Evolutionary conservation across 1,140 invertebrate species (phyloP).

Genomic region (Acromyrmex heyeri): DNA sequence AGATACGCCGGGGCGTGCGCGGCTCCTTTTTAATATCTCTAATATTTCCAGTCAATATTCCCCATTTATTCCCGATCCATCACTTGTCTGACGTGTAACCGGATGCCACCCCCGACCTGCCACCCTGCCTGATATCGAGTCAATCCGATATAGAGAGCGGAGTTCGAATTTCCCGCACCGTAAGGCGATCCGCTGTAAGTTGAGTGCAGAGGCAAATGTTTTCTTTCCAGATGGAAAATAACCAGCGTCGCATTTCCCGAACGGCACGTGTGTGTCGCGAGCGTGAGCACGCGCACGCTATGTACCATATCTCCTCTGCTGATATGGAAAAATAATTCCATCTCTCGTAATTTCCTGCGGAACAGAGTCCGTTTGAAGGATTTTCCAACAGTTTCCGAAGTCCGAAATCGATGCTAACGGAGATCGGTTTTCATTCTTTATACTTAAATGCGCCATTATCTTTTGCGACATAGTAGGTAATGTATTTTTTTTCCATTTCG

Average conservation of each 20-base stretch:
- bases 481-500: no score
- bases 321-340: constrained; percentile 66
- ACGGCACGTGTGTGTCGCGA: constrained; percentile 11
- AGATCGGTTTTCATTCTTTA: neutral
- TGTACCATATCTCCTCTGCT: neutral
- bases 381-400: neutral
- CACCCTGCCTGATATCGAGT: constrained; percentile 63
- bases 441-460: neutral
- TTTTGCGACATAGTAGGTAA: no score
- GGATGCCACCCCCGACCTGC: constrained; percentile 62
- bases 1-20: constrained; percentile 58
- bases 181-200: constrained; percentile 62
- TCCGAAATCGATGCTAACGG: neutral
- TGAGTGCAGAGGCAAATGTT: constrained; percentile 67
- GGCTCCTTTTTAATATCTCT: constrained; percentile 81
- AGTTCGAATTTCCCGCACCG: constrained; percentile 72
- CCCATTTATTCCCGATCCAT: constrained; percentile 81
- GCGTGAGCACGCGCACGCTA: neutral
- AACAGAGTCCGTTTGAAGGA: neutral
- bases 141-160: constrained; percentile 68
- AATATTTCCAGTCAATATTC: constrained; percentile 82
- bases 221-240: constrained; percentile 70
- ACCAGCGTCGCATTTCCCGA: constrained; percentile 39
- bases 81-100: constrained; percentile 79
- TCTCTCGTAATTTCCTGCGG: constrained; percentile 52